These are phyloP conservation scores for Drosophila serrata DNA, from an alignment of 1,140 invertebrate species.

Conservation along the genomic window DNA sequence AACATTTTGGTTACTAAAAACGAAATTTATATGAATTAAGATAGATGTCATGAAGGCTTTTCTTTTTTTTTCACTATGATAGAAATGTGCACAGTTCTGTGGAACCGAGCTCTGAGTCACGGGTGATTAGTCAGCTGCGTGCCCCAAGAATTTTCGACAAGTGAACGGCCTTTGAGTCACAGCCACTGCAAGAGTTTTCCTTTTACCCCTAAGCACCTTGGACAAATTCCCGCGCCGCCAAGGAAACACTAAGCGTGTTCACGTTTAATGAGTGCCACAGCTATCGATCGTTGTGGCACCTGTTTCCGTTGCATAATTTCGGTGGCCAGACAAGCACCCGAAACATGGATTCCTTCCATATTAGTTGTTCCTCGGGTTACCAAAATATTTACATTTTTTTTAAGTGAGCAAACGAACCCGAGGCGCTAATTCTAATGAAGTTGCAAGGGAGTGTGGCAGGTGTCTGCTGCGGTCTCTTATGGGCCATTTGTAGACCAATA, in stretches of 20 bases:
- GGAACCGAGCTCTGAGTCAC: slow-evolving; percentile 62
- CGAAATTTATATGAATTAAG: no score
- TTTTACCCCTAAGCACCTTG: slow-evolving; percentile 3
- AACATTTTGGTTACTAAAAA: not conserved
- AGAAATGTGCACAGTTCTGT: not conserved
- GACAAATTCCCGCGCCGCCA: slow-evolving; percentile 39
- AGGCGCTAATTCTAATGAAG: slow-evolving; percentile 73
- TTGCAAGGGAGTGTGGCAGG: slow-evolving; percentile 68
- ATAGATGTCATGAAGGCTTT: not conserved
- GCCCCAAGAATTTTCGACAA: slow-evolving; percentile 52
- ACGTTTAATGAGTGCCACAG: slow-evolving; percentile 62
- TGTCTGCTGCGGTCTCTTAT: slow-evolving; percentile 42
- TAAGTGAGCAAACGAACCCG: slow-evolving; percentile 13
- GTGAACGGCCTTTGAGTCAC: slow-evolving; percentile 54
- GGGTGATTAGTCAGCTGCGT: slow-evolving; percentile 71
- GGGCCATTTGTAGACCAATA: slow-evolving; percentile 40
- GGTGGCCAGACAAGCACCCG: slow-evolving; percentile 7
- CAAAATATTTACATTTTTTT: slow-evolving; percentile 69
- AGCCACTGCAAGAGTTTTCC: slow-evolving; percentile 33
- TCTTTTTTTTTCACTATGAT: not conserved
- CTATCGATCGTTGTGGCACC: slow-evolving; percentile 57
- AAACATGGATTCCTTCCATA: slow-evolving; percentile 15
- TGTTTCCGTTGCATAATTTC: slow-evolving; percentile 75
- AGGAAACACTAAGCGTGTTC: slow-evolving; percentile 39
- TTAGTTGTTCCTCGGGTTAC: slow-evolving; percentile 32